Conservation (phyloP, 2,888 invertebrate species). For the Pemphredon lugubris region DNA sequence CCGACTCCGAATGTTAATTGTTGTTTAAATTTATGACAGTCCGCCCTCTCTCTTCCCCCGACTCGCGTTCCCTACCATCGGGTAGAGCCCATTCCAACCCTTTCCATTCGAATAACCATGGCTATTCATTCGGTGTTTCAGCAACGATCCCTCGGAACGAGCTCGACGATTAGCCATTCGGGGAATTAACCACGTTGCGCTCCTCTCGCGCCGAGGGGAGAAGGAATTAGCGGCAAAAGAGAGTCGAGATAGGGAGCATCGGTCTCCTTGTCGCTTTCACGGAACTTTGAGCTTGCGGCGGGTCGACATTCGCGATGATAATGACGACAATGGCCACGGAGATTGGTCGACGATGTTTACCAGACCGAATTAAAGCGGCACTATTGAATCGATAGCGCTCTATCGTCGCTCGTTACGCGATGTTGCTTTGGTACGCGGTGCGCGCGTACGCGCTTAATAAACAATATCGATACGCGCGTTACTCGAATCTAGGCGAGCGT, state of each 20-base stretch:
- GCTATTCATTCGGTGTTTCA: slow-evolving; percentile 65
- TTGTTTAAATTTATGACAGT: slow-evolving; percentile 79
- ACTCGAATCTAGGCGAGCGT: no score
- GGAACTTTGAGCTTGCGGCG: slow-evolving; percentile 35
- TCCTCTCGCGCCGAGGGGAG: slow-evolving; percentile 24
- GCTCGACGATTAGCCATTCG: slow-evolving; percentile 72
- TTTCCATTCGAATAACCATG: slow-evolving; percentile 69
- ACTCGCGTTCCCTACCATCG: slow-evolving; percentile 42
- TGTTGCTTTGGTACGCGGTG: no score
- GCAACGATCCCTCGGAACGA: slow-evolving; percentile 65
- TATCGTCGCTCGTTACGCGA: no score
- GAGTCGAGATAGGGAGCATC: slow-evolving; percentile 4
- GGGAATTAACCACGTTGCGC: slow-evolving; percentile 25
- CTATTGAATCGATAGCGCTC: no score
- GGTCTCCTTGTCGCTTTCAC: slow-evolving; percentile 27
- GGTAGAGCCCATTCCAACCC: slow-evolving; percentile 50
- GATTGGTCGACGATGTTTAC: slow-evolving; percentile 33
- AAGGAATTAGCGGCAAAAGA: slow-evolving; percentile 22
- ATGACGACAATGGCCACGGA: slow-evolving; percentile 5
- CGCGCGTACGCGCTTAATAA: no score
- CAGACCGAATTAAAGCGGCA: no score
- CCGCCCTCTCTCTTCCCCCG: slow-evolving; percentile 47
- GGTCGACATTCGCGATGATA: slow-evolving; percentile 1
- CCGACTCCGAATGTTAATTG: slow-evolving; percentile 78
- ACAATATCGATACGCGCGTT: no score